Conservation (phyloP, 2,113 vertebrate species). For the Brachyistius frenatus region DNA sequence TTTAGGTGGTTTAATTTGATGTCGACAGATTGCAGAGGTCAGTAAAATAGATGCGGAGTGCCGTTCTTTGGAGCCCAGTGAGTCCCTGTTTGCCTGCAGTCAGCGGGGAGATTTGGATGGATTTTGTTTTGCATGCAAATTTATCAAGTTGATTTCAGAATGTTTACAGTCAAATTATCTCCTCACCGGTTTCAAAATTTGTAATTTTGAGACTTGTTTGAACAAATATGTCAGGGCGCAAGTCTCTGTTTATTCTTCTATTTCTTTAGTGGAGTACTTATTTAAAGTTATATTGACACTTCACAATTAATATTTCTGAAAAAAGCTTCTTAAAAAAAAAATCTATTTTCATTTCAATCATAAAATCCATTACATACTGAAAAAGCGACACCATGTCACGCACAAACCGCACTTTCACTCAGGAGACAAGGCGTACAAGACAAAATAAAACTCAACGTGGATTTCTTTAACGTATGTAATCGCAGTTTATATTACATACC, state of each 20-base stretch:
- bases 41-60: conserved; percentile 14
- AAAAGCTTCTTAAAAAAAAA: not conserved
- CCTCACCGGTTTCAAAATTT: conserved; percentile 3
- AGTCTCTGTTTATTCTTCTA: no score
- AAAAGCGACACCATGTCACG: no score
- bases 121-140: conserved; percentile 26
- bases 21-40: conserved; percentile 42
- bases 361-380: no score
- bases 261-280: not conserved
- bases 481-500: no score
- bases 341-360: no score
- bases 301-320: not conserved
- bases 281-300: conserved; percentile 6
- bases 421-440: no score
- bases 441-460: no score
- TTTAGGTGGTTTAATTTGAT: conserved; percentile 30
- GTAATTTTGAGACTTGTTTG: conserved; percentile 4
- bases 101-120: conserved; percentile 15
- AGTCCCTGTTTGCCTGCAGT: not conserved
- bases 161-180: conserved; percentile 3
- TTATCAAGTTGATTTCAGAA: conserved; percentile 15
- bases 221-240: not conserved
- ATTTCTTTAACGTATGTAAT: no score
- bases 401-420: no score
- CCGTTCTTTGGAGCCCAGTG: not conserved